Evolutionary conservation across 2,888 invertebrate genomes (phyloP).

Genomic region (Xylota sylvarum): DNA sequence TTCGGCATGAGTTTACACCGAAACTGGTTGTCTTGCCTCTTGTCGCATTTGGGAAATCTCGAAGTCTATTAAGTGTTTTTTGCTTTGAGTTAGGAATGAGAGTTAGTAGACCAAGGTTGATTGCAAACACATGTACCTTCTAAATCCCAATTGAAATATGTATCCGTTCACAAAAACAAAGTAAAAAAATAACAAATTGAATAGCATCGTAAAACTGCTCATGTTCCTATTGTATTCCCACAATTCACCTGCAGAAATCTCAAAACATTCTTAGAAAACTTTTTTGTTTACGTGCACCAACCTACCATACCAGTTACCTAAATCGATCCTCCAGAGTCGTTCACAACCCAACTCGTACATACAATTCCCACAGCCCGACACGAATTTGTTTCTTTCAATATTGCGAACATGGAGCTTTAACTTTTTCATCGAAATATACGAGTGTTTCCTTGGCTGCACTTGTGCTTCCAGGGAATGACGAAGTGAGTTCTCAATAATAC

Average conservation of each 20-base stretch:
- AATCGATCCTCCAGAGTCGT: conserved; percentile 70
- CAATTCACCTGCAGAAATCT: not conserved
- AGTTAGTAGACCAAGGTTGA: no score
- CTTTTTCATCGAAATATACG: conserved; percentile 73
- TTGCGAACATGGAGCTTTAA: conserved; percentile 60
- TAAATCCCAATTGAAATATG: no score
- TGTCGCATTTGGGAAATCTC: no score
- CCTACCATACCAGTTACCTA: conserved; percentile 70
- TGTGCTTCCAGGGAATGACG: conserved; percentile 28
- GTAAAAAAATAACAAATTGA: no score
- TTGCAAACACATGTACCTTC: no score
- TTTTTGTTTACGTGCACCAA: conserved; percentile 16
- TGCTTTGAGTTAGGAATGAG: no score
- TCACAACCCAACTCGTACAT: conserved; percentile 46
- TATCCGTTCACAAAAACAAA: no score
- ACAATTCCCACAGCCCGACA: conserved; percentile 14
- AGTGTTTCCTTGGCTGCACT: conserved; percentile 43
- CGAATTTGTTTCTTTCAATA: conserved; percentile 22
- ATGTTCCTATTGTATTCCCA: no score
- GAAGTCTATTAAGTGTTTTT: no score
- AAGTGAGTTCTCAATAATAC: conserved; percentile 36
- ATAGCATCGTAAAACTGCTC: not conserved
- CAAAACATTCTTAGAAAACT: not conserved
- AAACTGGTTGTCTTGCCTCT: no score
- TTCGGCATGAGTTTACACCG: no score